These are phyloP conservation scores for Rotaria sp. DNA, from an alignment of 2,888 invertebrate species.

Conservation along the genomic window DNA sequence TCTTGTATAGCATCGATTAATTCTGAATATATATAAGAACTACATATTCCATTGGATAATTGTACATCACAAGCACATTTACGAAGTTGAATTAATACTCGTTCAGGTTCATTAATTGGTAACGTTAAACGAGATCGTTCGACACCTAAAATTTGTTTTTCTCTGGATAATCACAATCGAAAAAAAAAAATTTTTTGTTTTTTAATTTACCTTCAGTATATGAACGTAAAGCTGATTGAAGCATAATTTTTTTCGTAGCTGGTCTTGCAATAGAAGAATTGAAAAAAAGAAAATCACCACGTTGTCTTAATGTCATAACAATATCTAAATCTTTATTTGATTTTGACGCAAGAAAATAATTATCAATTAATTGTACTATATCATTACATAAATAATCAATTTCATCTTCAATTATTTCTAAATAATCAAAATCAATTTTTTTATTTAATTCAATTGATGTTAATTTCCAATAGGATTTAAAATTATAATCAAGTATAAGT, in stretches of 20 bases:
- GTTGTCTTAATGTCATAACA: slow-evolving; percentile 14
- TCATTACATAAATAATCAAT: background rate
- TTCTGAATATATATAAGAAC: background rate
- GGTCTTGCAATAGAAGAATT: slow-evolving; percentile 17
- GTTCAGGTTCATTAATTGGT: slow-evolving; percentile 1
- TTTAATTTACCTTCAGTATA: slow-evolving; percentile 20
- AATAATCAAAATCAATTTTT: background rate
- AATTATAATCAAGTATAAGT: background rate
- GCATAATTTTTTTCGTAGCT: slow-evolving; percentile 7
- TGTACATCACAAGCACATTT: slow-evolving; percentile 20
- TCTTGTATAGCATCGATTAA: background rate
- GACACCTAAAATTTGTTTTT: background rate
- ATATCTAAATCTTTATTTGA: slow-evolving; percentile 20
- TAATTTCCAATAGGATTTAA: slow-evolving; percentile 17
- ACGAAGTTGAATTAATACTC: slow-evolving; percentile 1
- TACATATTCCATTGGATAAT: background rate
- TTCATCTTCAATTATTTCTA: slow-evolving; percentile 6
- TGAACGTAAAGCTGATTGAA: slow-evolving; percentile 19
- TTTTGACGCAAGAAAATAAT: slow-evolving; percentile 23
- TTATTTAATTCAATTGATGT: background rate
- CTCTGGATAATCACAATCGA: background rate
- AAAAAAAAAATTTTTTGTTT: background rate
- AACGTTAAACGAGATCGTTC: slow-evolving; percentile 26
- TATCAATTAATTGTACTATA: slow-evolving; percentile 9
- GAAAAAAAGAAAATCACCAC: slow-evolving; percentile 8